phyloP scores from a whole-genome alignment of 2,888 invertebrate genomes.

The Pomacea canaliculata region DNA sequence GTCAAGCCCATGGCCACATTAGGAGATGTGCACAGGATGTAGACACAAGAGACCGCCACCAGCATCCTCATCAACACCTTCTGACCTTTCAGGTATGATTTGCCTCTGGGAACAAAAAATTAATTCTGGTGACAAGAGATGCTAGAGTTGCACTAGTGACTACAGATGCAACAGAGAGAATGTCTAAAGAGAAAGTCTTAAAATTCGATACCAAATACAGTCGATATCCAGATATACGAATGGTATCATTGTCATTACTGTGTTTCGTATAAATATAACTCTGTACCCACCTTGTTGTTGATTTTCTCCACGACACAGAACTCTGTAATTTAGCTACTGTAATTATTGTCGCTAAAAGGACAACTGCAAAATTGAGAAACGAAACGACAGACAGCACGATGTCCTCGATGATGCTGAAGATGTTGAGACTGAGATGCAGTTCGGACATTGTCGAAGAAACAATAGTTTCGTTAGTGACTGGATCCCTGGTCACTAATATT shows the following conservation, averaged over 20 bases:
- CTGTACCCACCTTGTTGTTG: background rate
- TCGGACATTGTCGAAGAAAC: background rate
- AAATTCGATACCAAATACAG: too few relatives aligned
- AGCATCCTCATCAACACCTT: conserved; percentile 19
- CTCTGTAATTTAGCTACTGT: background rate
- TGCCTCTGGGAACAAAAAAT: too few relatives aligned
- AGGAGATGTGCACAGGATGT: conserved; percentile 7
- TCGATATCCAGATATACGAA: too few relatives aligned
- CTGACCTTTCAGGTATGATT: background rate
- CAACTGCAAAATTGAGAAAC: background rate
- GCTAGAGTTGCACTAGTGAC: too few relatives aligned
- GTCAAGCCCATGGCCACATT: conserved; percentile 6
- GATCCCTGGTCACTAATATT: background rate
- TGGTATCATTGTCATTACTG: too few relatives aligned
- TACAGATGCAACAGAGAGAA: too few relatives aligned
- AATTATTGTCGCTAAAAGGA: background rate
- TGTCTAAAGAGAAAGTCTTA: too few relatives aligned
- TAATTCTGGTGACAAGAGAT: too few relatives aligned
- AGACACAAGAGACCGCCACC: conserved; percentile 18
- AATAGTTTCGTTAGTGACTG: too few relatives aligned
- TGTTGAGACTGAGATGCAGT: background rate
- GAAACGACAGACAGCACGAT: background rate
- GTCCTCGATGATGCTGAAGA: background rate
- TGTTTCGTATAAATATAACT: too few relatives aligned
- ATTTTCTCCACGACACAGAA: background rate